Percentiles rank a stretch among this genome's conserved stretches.
phyloP scores from a whole-genome alignment of 2,113 vertebrate species.

The Heterocephalus glaber region DNA sequence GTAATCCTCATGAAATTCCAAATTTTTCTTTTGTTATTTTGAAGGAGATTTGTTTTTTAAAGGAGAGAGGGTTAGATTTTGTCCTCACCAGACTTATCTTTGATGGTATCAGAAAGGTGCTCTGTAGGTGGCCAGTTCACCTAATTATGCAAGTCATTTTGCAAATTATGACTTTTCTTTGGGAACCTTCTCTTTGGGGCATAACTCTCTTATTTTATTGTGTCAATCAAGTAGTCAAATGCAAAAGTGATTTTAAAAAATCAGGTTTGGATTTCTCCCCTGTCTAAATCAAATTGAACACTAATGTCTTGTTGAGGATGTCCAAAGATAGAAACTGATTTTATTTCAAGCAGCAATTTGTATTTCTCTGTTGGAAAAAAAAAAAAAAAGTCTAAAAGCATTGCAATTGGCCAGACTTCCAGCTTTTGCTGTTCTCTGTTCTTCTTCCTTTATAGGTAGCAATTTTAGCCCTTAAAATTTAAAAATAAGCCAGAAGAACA shows the following conservation, averaged over 20 bases:
- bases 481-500: conserved; percentile 39
- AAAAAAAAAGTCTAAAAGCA: not conserved
- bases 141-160: conserved; percentile 61
- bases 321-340: conserved; percentile 75
- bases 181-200: conserved; percentile 19
- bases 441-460: conserved; percentile 54
- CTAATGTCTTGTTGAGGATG: conserved; percentile 5
- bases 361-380: conserved; percentile 50
- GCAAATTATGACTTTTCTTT: conserved; percentile 43
- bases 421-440: conserved; percentile 19
- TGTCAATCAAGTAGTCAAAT: conserved; percentile 43
- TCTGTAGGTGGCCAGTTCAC: not conserved
- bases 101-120: conserved; percentile 60
- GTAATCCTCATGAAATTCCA: conserved; percentile 81
- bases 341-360: conserved; percentile 68
- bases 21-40: conserved; percentile 75
- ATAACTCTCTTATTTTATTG: conserved; percentile 32
- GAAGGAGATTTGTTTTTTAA: conserved; percentile 61
- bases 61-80: conserved; percentile 32
- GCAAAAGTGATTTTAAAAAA: conserved; percentile 65
- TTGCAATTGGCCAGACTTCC: conserved; percentile 40
- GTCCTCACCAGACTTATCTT: not conserved
- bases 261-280: conserved; percentile 61
- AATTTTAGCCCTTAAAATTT: conserved; percentile 64
- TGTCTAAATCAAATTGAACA: conserved; percentile 55